These are phyloP conservation scores for Jaculus jaculus DNA, from an alignment of 2,113 vertebrate species.

Conservation along the genomic window DNA sequence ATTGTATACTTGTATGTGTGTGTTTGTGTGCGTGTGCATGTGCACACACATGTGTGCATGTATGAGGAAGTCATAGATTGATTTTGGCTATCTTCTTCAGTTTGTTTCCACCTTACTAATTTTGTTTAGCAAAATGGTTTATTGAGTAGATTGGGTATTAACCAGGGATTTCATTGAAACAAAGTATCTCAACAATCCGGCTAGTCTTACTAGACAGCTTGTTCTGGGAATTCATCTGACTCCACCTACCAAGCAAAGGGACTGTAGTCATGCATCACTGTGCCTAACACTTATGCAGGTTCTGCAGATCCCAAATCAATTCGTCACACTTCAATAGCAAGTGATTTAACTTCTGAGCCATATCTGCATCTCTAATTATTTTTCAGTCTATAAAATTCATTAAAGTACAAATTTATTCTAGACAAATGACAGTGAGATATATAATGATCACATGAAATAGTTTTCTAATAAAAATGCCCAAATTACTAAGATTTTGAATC, in stretches of 20 bases:
- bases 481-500: too few relatives aligned
- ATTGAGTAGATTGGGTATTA: too few relatives aligned
- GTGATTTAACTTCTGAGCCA: not conserved
- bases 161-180: too few relatives aligned
- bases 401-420: not conserved
- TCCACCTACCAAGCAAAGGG: too few relatives aligned
- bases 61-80: not conserved
- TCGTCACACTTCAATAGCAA: not conserved
- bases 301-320: too few relatives aligned
- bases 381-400: not conserved
- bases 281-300: not conserved
- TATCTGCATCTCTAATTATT: not conserved
- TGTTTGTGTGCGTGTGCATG: not conserved
- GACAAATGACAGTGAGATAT: not conserved
- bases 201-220: too few relatives aligned
- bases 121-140: too few relatives aligned
- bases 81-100: not conserved
- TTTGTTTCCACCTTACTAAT: not conserved
- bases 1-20: too few relatives aligned
- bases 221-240: not conserved
- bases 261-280: not conserved
- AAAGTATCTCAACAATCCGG: not conserved
- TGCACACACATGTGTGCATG: not conserved
- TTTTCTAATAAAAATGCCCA: too few relatives aligned
- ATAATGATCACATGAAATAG: too few relatives aligned